Evolutionary conservation across 2,797 vertebrate genomes (phyloP).

Genomic region (Pseudocheirus occidentalis): DNA sequence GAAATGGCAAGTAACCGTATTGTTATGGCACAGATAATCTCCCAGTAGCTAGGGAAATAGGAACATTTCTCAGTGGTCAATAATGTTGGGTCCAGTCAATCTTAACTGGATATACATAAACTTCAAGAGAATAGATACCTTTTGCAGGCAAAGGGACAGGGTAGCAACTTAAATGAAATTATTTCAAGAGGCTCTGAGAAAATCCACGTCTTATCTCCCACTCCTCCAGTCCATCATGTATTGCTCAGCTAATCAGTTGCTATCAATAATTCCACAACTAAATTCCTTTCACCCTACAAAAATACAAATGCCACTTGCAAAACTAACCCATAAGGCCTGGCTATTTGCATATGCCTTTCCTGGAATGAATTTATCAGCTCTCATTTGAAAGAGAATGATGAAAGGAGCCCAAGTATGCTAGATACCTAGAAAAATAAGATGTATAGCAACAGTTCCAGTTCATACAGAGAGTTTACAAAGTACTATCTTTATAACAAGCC

Average conservation of each 20-base stretch:
- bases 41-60: not conserved
- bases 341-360: not conserved
- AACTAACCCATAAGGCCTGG: not conserved
- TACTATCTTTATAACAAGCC: not conserved
- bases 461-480: not conserved
- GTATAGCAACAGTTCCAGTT: not conserved
- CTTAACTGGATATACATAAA: not conserved
- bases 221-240: not conserved
- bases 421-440: not conserved
- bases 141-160: slow-evolving; percentile 13
- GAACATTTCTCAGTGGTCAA: not conserved
- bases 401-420: not conserved
- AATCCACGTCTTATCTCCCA: not conserved
- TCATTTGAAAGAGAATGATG: not conserved
- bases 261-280: not conserved
- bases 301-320: not conserved
- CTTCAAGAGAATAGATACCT: slow-evolving; percentile 3
- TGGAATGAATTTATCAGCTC: not conserved
- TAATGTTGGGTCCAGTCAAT: not conserved
- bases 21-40: not conserved
- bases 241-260: not conserved
- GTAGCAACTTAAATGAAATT: not conserved
- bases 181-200: not conserved
- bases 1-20: slow-evolving; percentile 20
- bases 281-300: not conserved